phyloP scores from a whole-genome alignment of 2,797 vertebrate species.

The Ptychobarbus kaznakovi region DNA sequence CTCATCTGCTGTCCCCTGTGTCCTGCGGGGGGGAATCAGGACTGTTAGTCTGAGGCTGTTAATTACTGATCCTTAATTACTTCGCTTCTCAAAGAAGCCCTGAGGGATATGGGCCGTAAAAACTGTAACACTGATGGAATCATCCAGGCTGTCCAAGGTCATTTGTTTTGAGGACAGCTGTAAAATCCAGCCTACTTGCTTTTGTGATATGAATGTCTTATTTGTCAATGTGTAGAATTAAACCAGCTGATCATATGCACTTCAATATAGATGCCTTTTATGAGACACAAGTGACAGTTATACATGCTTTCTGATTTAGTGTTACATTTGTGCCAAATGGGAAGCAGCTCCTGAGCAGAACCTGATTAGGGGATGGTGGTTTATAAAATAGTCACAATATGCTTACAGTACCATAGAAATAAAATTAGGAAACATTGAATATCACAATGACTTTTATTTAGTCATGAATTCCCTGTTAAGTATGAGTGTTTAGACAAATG shows the following conservation, averaged over 20 bases:
- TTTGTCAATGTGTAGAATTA: slow-evolving; percentile 23
- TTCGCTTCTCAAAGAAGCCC: slow-evolving; percentile 59
- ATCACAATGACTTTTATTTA: too few relatives aligned
- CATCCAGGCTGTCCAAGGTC: slow-evolving; percentile 47
- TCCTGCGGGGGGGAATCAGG: background rate
- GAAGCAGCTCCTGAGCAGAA: too few relatives aligned
- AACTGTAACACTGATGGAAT: slow-evolving; percentile 31
- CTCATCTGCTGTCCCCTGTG: slow-evolving; percentile 7
- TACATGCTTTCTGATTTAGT: too few relatives aligned
- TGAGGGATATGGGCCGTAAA: slow-evolving; percentile 37
- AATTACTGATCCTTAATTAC: slow-evolving; percentile 76
- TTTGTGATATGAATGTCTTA: slow-evolving; percentile 26
- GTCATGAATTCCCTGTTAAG: too few relatives aligned
- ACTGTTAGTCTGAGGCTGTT: slow-evolving; percentile 58
- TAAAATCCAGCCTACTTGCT: slow-evolving; percentile 30
- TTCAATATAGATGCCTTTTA: background rate
- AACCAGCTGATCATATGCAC: background rate
- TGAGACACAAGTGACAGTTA: too few relatives aligned
- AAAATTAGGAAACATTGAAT: too few relatives aligned
- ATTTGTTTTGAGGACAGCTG: slow-evolving; percentile 41
- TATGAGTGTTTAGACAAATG: too few relatives aligned
- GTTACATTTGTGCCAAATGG: too few relatives aligned
- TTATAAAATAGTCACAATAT: too few relatives aligned
- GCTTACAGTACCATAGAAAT: too few relatives aligned
- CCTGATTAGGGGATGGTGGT: too few relatives aligned